Evolutionary conservation across 37 sponge, comb jelly and placozoan genomes (phyloP), one percentile per base, ranked within the genome.

Genomic region (Chondrosia reniformis): DNA sequence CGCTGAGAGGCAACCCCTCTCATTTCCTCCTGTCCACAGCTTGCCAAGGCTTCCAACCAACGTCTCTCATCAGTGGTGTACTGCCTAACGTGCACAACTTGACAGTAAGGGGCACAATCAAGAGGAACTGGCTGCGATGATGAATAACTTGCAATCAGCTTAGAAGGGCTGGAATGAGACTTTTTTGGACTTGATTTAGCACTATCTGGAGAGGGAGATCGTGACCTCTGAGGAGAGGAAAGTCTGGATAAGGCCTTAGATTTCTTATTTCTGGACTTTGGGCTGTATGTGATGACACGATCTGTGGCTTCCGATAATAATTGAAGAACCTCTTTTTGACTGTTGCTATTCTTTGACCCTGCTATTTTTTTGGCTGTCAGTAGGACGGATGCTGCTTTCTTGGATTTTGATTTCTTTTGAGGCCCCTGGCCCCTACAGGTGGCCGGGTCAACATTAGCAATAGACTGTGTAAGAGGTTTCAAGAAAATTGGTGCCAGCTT

Each of bases 231-330:
- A 3, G 32, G 72, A 25, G 72, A 69, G 3, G 58, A 8, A 2
- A 25, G 24, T 13, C 72, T 41, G 15, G 6, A 25, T 0, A 44
- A 44, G 24, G 72, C 39, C 22, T 25, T 7, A 2, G 2, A 13
- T 24, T 44, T 41, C 72, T 69, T 69, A n/a, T n/a, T n/a, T 13
- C 17, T 69, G 43, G 44, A 69, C n/a, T 44, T 44, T 38, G 72
- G 72, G 13, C 72, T 69, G 72, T 69, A 69, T 25, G 72, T 39
- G 32, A 69, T 44, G n/a, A 69, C 72, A n/a, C n/a, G n/a, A 12
- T 9, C 72, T 40, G 39, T 25, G 41, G 41, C 24, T 43, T 69
- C 41, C 22, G 41, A 34, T 1, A 39, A 6, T 24, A 69, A 44
- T 1, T 12, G n/a, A 40, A 40, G 44, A 34, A 39, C 41, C 3